Percentiles rank a stretch among this genome's conserved stretches.
Evolutionary conservation across 2,113 vertebrate species (phyloP).

Genomic region (Centropristis striata): DNA sequence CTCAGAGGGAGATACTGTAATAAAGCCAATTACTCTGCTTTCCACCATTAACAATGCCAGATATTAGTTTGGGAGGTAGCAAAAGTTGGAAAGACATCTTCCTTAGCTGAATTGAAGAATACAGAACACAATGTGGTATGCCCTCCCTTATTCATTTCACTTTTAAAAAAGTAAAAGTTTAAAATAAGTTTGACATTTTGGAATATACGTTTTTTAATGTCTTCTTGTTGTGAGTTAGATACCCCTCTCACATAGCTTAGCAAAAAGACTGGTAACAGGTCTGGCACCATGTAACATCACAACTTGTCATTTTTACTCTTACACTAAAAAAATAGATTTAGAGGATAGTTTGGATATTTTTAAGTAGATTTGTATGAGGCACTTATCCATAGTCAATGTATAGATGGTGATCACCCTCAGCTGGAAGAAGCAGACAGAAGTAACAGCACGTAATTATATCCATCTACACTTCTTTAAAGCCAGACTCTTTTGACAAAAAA

Average conservation of each 20-base stretch:
- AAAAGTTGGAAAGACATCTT: constrained; percentile 11
- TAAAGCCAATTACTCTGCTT: constrained; percentile 63
- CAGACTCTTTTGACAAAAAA: too few species aligned
- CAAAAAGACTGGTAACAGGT: too few species aligned
- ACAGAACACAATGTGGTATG: not conserved
- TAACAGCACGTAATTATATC: too few species aligned
- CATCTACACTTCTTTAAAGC: too few species aligned
- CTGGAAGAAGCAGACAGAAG: too few species aligned
- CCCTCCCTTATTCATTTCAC: not conserved
- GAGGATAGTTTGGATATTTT: too few species aligned
- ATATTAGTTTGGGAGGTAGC: constrained; percentile 51
- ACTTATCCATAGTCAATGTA: too few species aligned
- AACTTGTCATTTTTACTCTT: not conserved
- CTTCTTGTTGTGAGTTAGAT: not conserved
- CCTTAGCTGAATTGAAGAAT: not conserved
- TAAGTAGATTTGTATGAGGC: too few species aligned
- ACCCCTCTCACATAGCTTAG: not conserved
- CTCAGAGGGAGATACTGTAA: constrained; percentile 64
- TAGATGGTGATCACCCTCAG: too few species aligned
- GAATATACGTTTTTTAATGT: not conserved
- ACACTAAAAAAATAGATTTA: not conserved
- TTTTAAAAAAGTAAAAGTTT: not conserved
- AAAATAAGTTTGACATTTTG: not conserved
- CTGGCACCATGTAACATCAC: too few species aligned
- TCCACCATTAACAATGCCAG: constrained; percentile 44